Evolutionary conservation across 2,888 invertebrate genomes (phyloP).

Genomic region (Hipparchia sbordonii): DNA sequence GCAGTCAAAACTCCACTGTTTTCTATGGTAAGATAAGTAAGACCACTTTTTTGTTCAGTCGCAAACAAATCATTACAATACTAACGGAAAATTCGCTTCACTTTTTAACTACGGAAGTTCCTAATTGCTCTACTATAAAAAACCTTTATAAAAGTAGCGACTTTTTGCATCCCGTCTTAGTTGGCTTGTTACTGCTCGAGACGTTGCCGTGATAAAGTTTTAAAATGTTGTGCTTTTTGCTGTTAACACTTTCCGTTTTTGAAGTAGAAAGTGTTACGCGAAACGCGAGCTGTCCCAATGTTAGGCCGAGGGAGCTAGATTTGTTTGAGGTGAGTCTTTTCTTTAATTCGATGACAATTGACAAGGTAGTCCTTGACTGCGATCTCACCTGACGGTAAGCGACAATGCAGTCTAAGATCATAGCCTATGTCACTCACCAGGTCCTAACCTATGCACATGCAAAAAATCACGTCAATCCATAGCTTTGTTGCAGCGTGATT

Average conservation of each 20-base stretch:
- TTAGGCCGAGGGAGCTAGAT: conserved; percentile 65
- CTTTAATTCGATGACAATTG: background rate
- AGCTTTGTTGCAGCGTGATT: too few species aligned
- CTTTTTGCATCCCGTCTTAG: conserved; percentile 58
- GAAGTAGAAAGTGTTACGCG: conserved; percentile 55
- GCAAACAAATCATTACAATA: conserved; percentile 18
- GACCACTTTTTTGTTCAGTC: conserved; percentile 10
- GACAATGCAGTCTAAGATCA: too few species aligned
- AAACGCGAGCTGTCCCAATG: conserved; percentile 63
- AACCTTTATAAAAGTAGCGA: conserved; percentile 54
- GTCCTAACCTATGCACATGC: too few species aligned
- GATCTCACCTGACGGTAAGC: too few species aligned
- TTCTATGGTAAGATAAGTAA: background rate
- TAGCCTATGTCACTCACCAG: too few species aligned
- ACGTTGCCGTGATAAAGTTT: conserved; percentile 45
- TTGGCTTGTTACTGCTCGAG: conserved; percentile 48
- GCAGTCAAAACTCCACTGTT: too few species aligned
- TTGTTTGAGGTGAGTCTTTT: conserved; percentile 69
- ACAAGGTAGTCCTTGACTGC: too few species aligned
- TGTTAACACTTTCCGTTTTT: conserved; percentile 52
- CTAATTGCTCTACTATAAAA: conserved; percentile 51
- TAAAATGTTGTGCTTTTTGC: conserved; percentile 57
- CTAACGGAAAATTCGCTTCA: conserved; percentile 19
- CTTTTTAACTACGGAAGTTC: conserved; percentile 44
- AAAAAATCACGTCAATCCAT: too few species aligned